Base-by-base conservation (phyloP, 2,113 vertebrate species). In the Hemichromis elongatus region DNA sequence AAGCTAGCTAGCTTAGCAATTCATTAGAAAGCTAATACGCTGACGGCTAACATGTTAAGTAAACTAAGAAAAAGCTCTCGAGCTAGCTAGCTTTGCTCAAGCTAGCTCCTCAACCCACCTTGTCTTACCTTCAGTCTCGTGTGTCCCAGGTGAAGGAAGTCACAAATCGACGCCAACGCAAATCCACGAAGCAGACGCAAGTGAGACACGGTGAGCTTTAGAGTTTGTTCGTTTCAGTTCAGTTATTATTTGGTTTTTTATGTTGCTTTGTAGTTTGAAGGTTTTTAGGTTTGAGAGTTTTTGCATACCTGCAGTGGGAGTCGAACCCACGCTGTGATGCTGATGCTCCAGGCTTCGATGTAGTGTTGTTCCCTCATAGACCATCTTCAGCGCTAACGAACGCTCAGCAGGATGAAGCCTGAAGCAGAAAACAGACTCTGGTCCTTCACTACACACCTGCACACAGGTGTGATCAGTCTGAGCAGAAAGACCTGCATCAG, bases 61-160 rank as follows among this genome's bases (percentile, higher is more conserved):
- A 66, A 66, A 21, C 4, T 2, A 66, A 66, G 0, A 35, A n/a
- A 1, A 66, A 21, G 10, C 7, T 68, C 12, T 14, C 0, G 4
- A 42, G 61, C 35, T 68, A 68, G 35, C 61, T 40, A 66, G 33
- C 61, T 66, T 66, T 21, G 35, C 5, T 21, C n/a, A 42, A 68
- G 35, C 11, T 66, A 68, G 63, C 63, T 68, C 1, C 1, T 42
- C 0, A 24, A 18, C 66, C 9, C 37, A 70, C 21, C 66, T 24
- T 24, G 2, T 45, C 66, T 45, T 70, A 70, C 37, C 40, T 3
- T 70, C 1, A 26, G 21, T 6, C 4, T 70, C 0, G 1, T 70
- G 12, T 16, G 37, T 45, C 5, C 3, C 9, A 26, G 37, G 9
- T 0, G 1, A 35, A 18, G 10, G 0, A 45, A 18, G 0, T 70